These are phyloP conservation scores for Drosophila eugracilis DNA, from an alignment of 1,140 invertebrate genomes.

Conservation along the genomic window DNA sequence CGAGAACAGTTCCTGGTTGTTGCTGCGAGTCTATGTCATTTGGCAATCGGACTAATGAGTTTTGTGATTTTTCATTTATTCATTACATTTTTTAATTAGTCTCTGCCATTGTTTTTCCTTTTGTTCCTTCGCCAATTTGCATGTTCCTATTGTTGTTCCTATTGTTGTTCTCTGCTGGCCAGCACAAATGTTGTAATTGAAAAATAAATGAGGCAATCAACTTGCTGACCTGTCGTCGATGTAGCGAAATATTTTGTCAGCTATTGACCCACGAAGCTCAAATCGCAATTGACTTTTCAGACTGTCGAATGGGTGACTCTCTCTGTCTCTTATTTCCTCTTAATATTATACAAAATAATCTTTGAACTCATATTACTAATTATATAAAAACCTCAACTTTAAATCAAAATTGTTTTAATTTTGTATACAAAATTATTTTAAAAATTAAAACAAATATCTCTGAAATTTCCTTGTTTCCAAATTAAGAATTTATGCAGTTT, in stretches of 20 bases:
- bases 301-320: conserved; percentile 8
- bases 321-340: background rate
- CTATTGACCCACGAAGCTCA: conserved; percentile 57
- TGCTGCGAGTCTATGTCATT: conserved; percentile 58
- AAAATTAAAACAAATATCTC: too few species aligned
- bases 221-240: conserved; percentile 78
- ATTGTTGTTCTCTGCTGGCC: too few species aligned
- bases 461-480: too few species aligned
- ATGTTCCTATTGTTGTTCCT: conserved; percentile 38
- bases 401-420: too few species aligned
- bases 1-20: conserved; percentile 18
- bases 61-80: conserved; percentile 81
- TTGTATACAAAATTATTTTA: too few species aligned
- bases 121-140: conserved; percentile 13
- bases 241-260: conserved; percentile 69
- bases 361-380: too few species aligned
- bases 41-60: conserved; percentile 72
- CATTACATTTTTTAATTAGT: conserved; percentile 81
- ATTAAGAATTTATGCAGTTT: too few species aligned
- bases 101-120: conserved; percentile 64
- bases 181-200: conserved; percentile 81
- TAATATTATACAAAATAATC: too few species aligned
- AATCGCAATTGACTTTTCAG: conserved; percentile 24
- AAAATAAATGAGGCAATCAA: conserved; percentile 83
- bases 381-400: too few species aligned